Conservation (phyloP, 1,140 invertebrate species). For the Pseudomyrmex flavicornis region DNA sequence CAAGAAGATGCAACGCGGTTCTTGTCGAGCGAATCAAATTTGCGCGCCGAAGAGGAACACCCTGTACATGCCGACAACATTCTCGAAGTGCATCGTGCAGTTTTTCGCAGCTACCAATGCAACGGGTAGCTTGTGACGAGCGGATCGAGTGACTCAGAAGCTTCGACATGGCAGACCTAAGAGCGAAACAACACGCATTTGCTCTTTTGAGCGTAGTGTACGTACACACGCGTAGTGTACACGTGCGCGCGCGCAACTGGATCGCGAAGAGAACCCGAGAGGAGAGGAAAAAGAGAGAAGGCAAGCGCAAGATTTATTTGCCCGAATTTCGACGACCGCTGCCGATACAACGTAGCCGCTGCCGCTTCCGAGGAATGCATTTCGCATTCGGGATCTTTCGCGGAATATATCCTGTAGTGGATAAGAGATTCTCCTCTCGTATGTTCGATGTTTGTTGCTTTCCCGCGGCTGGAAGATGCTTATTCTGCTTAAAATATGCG, state of each 20-base stretch:
- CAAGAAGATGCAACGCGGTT: conserved; percentile 61
- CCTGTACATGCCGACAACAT: conserved; percentile 81
- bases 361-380: conserved; percentile 82
- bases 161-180: conserved; percentile 56
- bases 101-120: conserved; percentile 79
- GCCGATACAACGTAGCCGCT: conserved; percentile 57
- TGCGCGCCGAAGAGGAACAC: conserved; percentile 69
- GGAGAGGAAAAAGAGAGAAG: conserved; percentile 36
- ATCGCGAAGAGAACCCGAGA: conserved; percentile 19
- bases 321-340: conserved; percentile 81
- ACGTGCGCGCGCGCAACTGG: conserved; percentile 39
- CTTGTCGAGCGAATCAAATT: conserved; percentile 71
- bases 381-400: conserved; percentile 82
- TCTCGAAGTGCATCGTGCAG: conserved; percentile 79
- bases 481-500: neutral
- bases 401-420: conserved; percentile 76
- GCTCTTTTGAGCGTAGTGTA: conserved; percentile 35
- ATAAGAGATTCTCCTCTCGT: conserved; percentile 21
- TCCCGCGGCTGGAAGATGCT: neutral
- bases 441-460: conserved; percentile 7
- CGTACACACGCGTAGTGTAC: conserved; percentile 33
- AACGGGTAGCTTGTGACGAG: conserved; percentile 69
- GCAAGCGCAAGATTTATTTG: conserved; percentile 82
- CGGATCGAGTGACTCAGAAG: conserved; percentile 78
- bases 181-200: conserved; percentile 67